A percentile compares a stretch with the other conserved stretches of the same genome.
These are phyloP conservation scores for Albula goreensis DNA, from an alignment of 2,113 vertebrate genomes.

Conservation along the genomic window DNA sequence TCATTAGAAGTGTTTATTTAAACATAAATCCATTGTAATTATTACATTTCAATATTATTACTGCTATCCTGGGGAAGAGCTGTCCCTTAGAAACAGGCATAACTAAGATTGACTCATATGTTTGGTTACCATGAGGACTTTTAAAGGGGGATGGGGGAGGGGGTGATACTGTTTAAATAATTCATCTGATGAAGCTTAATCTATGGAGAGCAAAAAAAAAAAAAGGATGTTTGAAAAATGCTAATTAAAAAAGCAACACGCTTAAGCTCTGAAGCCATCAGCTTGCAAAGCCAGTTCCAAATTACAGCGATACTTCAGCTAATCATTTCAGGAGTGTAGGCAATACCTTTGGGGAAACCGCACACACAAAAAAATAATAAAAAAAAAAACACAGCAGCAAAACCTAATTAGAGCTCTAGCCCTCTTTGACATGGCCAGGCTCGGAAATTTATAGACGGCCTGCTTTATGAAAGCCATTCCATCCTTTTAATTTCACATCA, in stretches of 20 bases:
- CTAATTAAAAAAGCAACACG: conserved; percentile 41
- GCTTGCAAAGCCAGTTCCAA: conserved; percentile 35
- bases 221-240: conserved; percentile 38
- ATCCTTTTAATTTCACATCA: conserved; percentile 24
- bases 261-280: conserved; percentile 28
- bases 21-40: conserved; percentile 3
- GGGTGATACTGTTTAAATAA: conserved; percentile 24
- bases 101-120: conserved; percentile 13
- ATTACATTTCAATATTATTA: conserved; percentile 13
- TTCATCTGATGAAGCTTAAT: conserved; percentile 37
- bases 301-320: conserved; percentile 28
- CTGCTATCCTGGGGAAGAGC: conserved; percentile 13
- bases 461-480: conserved; percentile 14
- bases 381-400: conserved; percentile 16
- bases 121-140: conserved; percentile 21
- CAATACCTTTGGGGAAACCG: conserved; percentile 29
- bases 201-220: conserved; percentile 36
- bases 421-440: conserved; percentile 14
- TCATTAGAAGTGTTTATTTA: neutral
- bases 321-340: conserved; percentile 34
- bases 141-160: conserved; percentile 3
- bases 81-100: conserved; percentile 21
- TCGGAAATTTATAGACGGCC: conserved; percentile 2
- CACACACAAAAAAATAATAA: neutral
- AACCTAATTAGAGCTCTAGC: conserved; percentile 31